Conservation (phyloP, 2,888 invertebrate species). For the Drosophila leonis region DNA sequence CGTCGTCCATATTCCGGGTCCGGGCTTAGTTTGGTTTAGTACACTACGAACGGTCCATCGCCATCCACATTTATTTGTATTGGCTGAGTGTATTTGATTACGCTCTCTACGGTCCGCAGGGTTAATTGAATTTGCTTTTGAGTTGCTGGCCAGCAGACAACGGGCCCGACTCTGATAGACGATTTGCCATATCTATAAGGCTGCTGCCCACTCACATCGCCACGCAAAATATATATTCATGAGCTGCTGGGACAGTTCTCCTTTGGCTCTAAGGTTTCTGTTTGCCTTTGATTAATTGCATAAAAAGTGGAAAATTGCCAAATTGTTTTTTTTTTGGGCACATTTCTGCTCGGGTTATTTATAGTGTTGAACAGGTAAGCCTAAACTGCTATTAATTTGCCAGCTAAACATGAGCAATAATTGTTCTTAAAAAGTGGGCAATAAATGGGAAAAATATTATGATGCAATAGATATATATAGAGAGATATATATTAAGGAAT, state of each 20-base stretch:
- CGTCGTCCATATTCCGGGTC: conserved; percentile 22
- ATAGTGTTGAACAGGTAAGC: conserved; percentile 41
- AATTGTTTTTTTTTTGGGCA: conserved; percentile 41
- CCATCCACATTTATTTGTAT: conserved; percentile 71
- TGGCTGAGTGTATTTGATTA: conserved; percentile 81
- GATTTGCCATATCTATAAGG: conserved; percentile 57
- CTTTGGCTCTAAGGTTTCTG: conserved; percentile 29
- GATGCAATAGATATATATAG: not conserved
- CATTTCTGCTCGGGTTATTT: conserved; percentile 40
- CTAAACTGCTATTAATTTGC: conserved; percentile 11
- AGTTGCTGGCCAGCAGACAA: conserved; percentile 51
- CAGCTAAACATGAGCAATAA: conserved; percentile 2
- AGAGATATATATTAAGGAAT: not conserved
- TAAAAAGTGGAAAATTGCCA: conserved; percentile 61
- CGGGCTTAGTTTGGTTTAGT: conserved; percentile 48
- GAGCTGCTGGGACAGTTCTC: conserved; percentile 20
- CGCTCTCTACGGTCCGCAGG: conserved; percentile 75
- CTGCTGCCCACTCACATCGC: conserved; percentile 6
- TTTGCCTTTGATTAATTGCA: conserved; percentile 63
- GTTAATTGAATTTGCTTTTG: conserved; percentile 82
- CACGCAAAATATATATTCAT: conserved; percentile 41
- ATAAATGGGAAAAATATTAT: not conserved
- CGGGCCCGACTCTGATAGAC: conserved; percentile 19
- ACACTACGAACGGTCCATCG: conserved; percentile 18
- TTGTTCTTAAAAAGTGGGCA: not conserved